Conservation (phyloP, 2,113 vertebrate genomes). For the Percopsis transmontana region DNA sequence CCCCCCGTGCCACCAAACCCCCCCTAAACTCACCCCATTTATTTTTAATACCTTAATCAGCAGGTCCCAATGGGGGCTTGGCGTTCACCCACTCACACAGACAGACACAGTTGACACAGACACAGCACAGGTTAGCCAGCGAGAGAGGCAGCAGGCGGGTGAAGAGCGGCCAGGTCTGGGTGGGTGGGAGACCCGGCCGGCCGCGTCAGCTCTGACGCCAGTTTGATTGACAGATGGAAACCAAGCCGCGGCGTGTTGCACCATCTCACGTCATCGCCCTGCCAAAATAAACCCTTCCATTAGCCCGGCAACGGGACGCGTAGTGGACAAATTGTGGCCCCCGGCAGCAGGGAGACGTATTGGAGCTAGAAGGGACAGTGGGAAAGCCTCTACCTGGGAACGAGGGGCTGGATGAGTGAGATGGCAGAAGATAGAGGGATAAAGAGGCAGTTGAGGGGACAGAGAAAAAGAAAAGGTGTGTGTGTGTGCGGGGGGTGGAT, state of each 20-base stretch:
- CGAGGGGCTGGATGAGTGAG: conserved; percentile 6
- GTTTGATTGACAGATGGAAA: conserved; percentile 22
- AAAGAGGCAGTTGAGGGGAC: conserved; percentile 4
- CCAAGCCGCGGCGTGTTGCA: background rate
- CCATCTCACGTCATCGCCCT: background rate
- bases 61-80: conserved; percentile 70
- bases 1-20: conserved; percentile 49
- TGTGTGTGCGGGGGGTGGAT: too few relatives aligned
- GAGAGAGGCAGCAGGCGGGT: conserved; percentile 10
- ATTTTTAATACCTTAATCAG: conserved; percentile 81
- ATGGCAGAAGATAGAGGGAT: conserved; percentile 4
- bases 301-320: background rate
- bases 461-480: too few relatives aligned
- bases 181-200: background rate
- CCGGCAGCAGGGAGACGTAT: background rate
- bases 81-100: conserved; percentile 59
- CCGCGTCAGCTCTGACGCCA: too few relatives aligned
- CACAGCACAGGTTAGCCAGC: conserved; percentile 58
- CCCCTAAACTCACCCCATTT: conserved; percentile 72
- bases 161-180: background rate
- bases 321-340: too few relatives aligned
- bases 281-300: background rate
- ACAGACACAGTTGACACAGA: conserved; percentile 36
- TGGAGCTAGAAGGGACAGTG: background rate
- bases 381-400: conserved; percentile 8